Conservation (phyloP, 2,888 invertebrate species). For the Nomada goodeniana region DNA sequence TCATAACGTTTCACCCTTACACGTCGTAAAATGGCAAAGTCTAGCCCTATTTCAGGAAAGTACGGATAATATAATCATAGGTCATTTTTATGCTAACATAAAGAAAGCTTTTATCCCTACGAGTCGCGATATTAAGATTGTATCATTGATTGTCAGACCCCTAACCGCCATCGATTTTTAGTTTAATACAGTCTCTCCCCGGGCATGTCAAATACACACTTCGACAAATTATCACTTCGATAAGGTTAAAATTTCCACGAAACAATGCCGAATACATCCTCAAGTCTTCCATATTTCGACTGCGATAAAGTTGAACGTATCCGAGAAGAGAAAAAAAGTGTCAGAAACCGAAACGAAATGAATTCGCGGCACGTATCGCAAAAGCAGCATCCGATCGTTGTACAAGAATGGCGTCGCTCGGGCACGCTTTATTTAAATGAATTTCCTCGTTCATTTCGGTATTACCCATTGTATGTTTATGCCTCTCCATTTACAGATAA, state of each 20-base stretch:
- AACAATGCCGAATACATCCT: too few relatives aligned
- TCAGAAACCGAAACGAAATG: background rate
- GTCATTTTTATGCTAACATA: background rate
- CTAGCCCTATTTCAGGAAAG: background rate
- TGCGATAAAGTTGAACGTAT: slow-evolving; percentile 17
- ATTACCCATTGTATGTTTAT: slow-evolving; percentile 80
- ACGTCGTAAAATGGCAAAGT: background rate
- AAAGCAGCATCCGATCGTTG: slow-evolving; percentile 59
- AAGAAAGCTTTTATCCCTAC: background rate
- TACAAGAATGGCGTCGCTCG: slow-evolving; percentile 68
- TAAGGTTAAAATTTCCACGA: background rate
- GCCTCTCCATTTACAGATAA: slow-evolving; percentile 62
- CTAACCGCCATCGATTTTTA: too few relatives aligned
- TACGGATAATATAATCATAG: slow-evolving; percentile 8
- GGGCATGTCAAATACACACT: background rate
- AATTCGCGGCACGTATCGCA: slow-evolving; percentile 37
- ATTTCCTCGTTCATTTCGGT: slow-evolving; percentile 72
- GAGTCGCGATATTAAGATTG: background rate
- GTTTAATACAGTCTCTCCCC: too few relatives aligned
- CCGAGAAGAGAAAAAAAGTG: slow-evolving; percentile 5
- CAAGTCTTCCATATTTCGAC: background rate
- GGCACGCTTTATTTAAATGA: slow-evolving; percentile 75
- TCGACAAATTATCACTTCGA: background rate
- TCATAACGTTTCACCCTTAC: background rate
- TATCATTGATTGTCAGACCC: background rate